Evolutionary conservation across 1,140 invertebrate genomes (phyloP), one percentile per base, ranked within the genome.

Genomic region (Cecropterus lyciades): DNA sequence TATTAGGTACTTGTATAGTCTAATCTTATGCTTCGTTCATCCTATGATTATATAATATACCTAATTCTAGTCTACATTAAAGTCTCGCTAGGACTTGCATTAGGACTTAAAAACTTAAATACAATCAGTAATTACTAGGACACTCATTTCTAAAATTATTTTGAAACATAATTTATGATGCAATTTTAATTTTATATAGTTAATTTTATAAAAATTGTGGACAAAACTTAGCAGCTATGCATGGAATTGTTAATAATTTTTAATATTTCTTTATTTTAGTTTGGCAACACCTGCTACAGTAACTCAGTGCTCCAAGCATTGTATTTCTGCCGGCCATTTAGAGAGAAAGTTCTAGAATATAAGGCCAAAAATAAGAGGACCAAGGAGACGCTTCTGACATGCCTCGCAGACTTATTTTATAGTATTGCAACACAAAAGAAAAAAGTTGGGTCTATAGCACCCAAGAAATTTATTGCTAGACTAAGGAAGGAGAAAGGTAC

Each of bases 281-380:
- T 99, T 95, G 99, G 99, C 60, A 99, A 99, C 93, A 99, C 99
- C 8, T 99, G 99, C 93, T 99, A 99, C 86, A 99, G 98, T 88
- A 99, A 99, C 93, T 99, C 98, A 42, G 99, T 99, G 59, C 94
- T 99, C 60, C 99, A 99, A 95, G 99, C 99, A 14, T 94, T 99
- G 59, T 99, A 99, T 89, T 99, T 99, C 90, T 99, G 99, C 92
- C 97, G 98, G 85, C 99, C 99, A 69, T 99, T 99, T 89, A 95
- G 99, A 89, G 99, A 99, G 81, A 99, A 98, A 93, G 98, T 99
- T 20, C 93, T 99, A 53, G 98, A 99, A 89, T 99, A 99, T 88
- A 99, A 99, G 92, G 97, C 97, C 49, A 98, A 98, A 90, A 99
- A 99, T 87, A 99, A 99, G 89, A 93, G 98, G 88, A 98, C 97